Percentiles rank a stretch among this genome's conserved stretches.
Conservation (phyloP, 1,140 invertebrate genomes). For the Ylistrum balloti region DNA sequence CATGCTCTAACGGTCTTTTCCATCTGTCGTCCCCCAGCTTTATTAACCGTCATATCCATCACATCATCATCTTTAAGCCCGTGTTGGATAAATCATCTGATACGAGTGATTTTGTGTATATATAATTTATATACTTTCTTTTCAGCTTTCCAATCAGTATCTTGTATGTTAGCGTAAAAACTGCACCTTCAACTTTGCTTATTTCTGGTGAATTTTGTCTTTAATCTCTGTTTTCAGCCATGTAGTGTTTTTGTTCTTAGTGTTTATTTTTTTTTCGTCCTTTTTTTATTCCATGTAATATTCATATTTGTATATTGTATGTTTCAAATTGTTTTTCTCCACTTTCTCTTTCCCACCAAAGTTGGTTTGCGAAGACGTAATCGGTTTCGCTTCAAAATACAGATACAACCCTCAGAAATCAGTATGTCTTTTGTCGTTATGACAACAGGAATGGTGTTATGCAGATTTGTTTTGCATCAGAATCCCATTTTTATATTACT, state of each 20-base stretch:
- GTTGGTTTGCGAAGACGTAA: constrained; percentile 78
- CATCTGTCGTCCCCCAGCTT: background rate
- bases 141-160: constrained; percentile 38
- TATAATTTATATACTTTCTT: constrained; percentile 21
- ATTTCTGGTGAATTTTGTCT: background rate
- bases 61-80: constrained; percentile 6
- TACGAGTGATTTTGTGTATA: background rate
- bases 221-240: background rate
- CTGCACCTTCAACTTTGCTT: constrained; percentile 22
- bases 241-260: constrained; percentile 7
- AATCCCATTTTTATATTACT: constrained; percentile 43
- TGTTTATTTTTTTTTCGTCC: constrained; percentile 52
- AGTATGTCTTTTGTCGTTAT: constrained; percentile 68
- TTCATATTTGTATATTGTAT: constrained; percentile 35
- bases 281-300: constrained; percentile 12
- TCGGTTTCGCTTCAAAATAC: constrained; percentile 76
- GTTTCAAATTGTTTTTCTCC: constrained; percentile 64
- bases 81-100: background rate
- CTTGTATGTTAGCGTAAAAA: constrained; percentile 35
- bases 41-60: constrained; percentile 11
- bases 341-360: constrained; percentile 66
- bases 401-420: constrained; percentile 57
- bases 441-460: constrained; percentile 33
- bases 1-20: background rate
- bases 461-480: background rate